phyloP scores from a whole-genome alignment of 2,113 vertebrate genomes.

The Theristicus caerulescens region DNA sequence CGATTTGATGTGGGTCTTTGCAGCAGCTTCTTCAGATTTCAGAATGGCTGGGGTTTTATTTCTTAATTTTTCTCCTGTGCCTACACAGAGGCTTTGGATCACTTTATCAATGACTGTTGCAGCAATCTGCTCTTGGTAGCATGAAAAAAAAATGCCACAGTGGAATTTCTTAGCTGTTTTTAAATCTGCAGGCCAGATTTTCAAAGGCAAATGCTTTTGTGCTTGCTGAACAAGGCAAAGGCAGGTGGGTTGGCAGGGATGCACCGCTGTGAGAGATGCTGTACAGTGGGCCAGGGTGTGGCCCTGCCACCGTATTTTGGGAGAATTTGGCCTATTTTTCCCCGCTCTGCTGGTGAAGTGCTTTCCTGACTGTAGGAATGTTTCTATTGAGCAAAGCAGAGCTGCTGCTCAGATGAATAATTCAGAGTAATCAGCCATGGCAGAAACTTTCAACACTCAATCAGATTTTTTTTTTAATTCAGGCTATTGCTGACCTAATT shows the following conservation, averaged over 20 bases:
- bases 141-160: neutral
- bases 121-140: neutral
- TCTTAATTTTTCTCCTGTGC: neutral
- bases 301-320: neutral
- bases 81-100: neutral
- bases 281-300: rapidly evolving
- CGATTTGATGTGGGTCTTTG: neutral
- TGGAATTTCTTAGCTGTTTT: neutral
- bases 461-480: neutral
- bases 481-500: neutral
- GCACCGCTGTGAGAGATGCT: neutral
- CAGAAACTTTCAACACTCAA: neutral
- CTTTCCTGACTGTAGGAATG: neutral
- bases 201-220: neutral
- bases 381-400: neutral
- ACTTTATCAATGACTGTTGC: neutral
- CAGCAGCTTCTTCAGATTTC: neutral
- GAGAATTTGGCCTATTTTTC: neutral
- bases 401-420: constrained; percentile 15
- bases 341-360: neutral
- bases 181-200: neutral
- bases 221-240: neutral
- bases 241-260: neutral
- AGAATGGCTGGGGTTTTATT: neutral
- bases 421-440: neutral